Evolutionary conservation across 2,113 vertebrate species (phyloP).

Genomic region (Limnothrissa miodon): DNA sequence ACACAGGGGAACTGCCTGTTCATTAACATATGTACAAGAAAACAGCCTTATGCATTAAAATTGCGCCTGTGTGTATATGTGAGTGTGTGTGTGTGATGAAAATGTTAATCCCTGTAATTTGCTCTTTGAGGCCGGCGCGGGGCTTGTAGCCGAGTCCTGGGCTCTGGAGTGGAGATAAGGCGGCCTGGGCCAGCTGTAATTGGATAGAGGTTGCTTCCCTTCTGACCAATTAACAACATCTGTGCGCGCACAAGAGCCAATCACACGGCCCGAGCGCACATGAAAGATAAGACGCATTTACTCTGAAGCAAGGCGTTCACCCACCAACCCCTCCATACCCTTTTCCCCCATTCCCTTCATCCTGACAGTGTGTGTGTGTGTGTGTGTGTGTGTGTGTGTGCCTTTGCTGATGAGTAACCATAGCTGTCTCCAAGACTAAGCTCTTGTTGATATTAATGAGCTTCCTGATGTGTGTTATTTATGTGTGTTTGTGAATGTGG

Average conservation of each 20-base stretch:
- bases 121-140: slow-evolving; percentile 51
- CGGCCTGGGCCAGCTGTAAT: slow-evolving; percentile 48
- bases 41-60: too few relatives aligned
- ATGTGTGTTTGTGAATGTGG: neutral
- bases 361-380: neutral
- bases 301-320: neutral
- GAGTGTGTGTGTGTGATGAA: slow-evolving; percentile 42
- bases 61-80: neutral
- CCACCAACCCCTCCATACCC: neutral
- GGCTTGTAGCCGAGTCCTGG: slow-evolving; percentile 38
- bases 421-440: neutral
- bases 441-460: neutral
- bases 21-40: neutral
- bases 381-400: neutral
- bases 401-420: neutral
- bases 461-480: neutral
- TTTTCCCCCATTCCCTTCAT: neutral
- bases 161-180: slow-evolving; percentile 53
- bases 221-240: slow-evolving; percentile 66
- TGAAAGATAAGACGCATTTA: slow-evolving; percentile 30
- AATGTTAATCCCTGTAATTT: slow-evolving; percentile 58
- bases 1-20: neutral
- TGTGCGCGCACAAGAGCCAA: slow-evolving; percentile 38
- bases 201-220: slow-evolving; percentile 59
- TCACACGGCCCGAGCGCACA: slow-evolving; percentile 15